Evolutionary conservation across 2,797 vertebrate genomes (phyloP).

Genomic region (Lepidocolaptes lacrymiger): DNA sequence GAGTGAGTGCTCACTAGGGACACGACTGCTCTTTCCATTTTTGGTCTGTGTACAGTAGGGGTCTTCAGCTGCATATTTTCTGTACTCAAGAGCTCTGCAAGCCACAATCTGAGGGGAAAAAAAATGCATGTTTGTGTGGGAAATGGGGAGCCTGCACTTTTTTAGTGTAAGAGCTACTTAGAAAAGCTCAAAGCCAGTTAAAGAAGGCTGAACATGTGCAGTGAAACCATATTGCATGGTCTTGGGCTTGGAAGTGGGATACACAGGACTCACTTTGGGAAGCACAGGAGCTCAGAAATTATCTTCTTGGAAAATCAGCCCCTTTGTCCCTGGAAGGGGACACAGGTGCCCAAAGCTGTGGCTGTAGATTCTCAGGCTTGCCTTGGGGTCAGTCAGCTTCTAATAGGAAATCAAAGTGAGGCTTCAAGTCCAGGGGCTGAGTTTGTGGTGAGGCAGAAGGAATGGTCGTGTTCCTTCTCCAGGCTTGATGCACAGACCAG

Average conservation of each 20-base stretch:
- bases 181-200: background rate
- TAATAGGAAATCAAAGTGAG: background rate
- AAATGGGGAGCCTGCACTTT: background rate
- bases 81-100: background rate
- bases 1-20: background rate
- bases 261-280: background rate
- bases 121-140: background rate
- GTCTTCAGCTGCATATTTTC: background rate
- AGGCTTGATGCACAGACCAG: background rate
- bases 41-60: background rate
- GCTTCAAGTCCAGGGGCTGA: background rate
- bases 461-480: background rate
- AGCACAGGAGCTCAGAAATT: background rate
- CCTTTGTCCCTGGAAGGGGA: background rate
- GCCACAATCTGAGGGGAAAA: background rate
- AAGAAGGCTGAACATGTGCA: background rate
- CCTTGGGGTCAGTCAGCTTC: background rate
- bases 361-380: background rate
- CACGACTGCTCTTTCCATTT: background rate
- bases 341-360: background rate
- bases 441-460: background rate
- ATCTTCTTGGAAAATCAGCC: background rate
- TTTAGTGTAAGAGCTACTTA: constrained; percentile 19
- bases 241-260: background rate
- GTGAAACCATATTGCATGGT: background rate